phyloP scores from a whole-genome alignment of 2,888 invertebrate genomes.

The Merodon equestris region DNA sequence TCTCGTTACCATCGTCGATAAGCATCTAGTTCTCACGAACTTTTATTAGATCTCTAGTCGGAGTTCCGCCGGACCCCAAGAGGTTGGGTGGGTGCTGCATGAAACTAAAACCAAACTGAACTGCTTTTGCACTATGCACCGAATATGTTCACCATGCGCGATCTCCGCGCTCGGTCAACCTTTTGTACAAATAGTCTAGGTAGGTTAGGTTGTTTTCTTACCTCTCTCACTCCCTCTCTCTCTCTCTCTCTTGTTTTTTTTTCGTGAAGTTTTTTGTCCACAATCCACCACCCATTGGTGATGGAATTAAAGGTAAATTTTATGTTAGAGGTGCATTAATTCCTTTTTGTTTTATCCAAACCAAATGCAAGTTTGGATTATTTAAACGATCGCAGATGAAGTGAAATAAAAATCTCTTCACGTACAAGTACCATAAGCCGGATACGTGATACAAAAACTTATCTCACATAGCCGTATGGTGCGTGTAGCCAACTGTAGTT shows the following conservation, averaged over 20 bases:
- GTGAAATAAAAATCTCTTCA: conserved; percentile 61
- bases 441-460: conserved; percentile 58
- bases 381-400: conserved; percentile 44
- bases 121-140: conserved; percentile 68
- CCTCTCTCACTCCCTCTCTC: background rate
- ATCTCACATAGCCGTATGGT: conserved; percentile 13
- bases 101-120: conserved; percentile 29
- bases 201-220: conserved; percentile 47
- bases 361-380: conserved; percentile 22
- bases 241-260: conserved; percentile 3
- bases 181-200: conserved; percentile 49
- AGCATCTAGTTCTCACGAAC: conserved; percentile 78
- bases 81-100: conserved; percentile 67
- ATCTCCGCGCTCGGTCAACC: conserved; percentile 55
- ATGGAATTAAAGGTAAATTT: conserved; percentile 63
- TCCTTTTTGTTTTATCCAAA: conserved; percentile 45
- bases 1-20: conserved; percentile 72
- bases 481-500: conserved; percentile 25
- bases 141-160: conserved; percentile 58
- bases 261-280: background rate
- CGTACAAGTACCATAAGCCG: conserved; percentile 49
- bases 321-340: conserved; percentile 61
- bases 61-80: conserved; percentile 68
- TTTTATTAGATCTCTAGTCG: conserved; percentile 73
- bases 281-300: conserved; percentile 7